Evolutionary conservation across 2,888 invertebrate species (phyloP).

Genomic region (Thymelicus sylvestris): DNA sequence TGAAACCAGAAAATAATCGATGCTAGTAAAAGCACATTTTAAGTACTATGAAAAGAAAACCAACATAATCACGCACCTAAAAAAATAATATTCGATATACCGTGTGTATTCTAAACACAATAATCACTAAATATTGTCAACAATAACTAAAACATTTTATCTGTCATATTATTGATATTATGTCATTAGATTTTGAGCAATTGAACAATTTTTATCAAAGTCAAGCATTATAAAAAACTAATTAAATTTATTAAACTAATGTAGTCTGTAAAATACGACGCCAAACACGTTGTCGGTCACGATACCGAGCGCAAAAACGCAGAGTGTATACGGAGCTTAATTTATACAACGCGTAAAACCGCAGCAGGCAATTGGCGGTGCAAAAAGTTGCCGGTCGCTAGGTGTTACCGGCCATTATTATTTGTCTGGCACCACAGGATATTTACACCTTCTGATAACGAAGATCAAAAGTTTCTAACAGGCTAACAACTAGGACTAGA

Average conservation of each 20-base stretch:
- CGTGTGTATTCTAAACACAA: no score
- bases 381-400: not conserved
- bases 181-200: no score
- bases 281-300: not conserved
- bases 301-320: not conserved
- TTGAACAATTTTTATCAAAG: no score
- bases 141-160: no score
- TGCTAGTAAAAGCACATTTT: no score
- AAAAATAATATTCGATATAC: no score
- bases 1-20: no score
- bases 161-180: no score
- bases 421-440: constrained; percentile 9
- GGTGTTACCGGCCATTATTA: constrained; percentile 6
- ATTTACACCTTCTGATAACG: constrained; percentile 1
- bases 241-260: not conserved
- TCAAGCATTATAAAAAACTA: not conserved
- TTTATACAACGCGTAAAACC: not conserved
- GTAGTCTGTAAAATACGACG: not conserved
- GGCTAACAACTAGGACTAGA: not conserved
- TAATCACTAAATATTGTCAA: no score
- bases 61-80: no score
- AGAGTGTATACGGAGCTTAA: not conserved
- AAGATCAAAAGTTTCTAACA: not conserved
- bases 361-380: not conserved
- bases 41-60: no score